These are phyloP conservation scores for Gobio occitaniae DNA, from an alignment of 2,797 vertebrate genomes.

Conservation along the genomic window DNA sequence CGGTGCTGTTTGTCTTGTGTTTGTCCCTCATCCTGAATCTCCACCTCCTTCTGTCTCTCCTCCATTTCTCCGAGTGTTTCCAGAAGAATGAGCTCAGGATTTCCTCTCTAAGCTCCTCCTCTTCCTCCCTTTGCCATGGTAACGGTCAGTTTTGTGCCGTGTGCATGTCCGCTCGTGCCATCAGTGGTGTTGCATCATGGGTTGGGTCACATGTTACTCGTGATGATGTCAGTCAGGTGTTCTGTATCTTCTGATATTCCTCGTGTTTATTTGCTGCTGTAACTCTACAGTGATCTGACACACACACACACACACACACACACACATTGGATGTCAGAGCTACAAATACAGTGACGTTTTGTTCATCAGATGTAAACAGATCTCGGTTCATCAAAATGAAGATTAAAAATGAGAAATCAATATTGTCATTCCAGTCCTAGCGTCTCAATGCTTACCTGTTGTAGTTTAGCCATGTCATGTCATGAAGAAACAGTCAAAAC, in stretches of 20 bases:
- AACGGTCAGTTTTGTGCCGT: slow-evolving; percentile 73
- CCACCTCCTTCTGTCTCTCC: slow-evolving; percentile 49
- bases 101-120: slow-evolving; percentile 85
- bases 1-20: slow-evolving; percentile 38
- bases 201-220: not conserved
- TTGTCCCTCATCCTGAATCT: slow-evolving; percentile 31
- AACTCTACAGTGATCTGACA: no score
- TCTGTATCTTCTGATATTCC: no score
- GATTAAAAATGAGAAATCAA: not conserved
- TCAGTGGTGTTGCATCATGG: not conserved
- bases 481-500: not conserved
- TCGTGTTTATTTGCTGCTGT: no score
- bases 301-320: no score
- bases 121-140: slow-evolving; percentile 79
- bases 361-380: not conserved
- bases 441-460: not conserved
- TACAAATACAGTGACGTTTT: not conserved
- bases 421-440: not conserved
- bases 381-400: not conserved
- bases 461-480: not conserved
- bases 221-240: not conserved
- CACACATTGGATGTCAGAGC: no score
- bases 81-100: slow-evolving; percentile 86
- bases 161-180: slow-evolving; percentile 15
- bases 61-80: slow-evolving; percentile 64